Base-by-base conservation (phyloP, 2,888 invertebrate species). In the Scaptomyza polygonia region DNA sequence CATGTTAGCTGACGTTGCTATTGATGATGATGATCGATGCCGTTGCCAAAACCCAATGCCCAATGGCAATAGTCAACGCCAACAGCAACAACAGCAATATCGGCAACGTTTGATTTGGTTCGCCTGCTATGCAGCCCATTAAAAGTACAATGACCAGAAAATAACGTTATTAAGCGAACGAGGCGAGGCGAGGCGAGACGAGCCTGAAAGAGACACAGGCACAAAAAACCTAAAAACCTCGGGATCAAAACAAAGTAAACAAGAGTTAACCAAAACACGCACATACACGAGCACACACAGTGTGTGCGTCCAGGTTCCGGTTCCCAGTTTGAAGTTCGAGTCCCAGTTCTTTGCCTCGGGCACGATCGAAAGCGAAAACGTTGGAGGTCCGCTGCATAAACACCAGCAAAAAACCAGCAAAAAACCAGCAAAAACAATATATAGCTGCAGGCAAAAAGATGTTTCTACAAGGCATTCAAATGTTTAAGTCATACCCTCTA, bases 111-210 rank as follows among this genome's bases (percentile, higher is more conserved):
- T 83, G 82, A 83, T 83, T 83, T 86, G 87, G 59, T 54, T 67
- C 59, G 56, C 56, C 58, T 68, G 68, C 76, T 68, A 65, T 66
- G 71, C 72, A 77, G 86, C 72, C 88, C 88, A 88, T 87, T 87
- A 86, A 89, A 86, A 88, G 87, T 89, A 88, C 87, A 87, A 89
- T 87, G 87, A 87, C 87, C 86, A 86, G 88, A 77, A 88, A 79
- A 88, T 86, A 86, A 88, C 87, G 88, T 88, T 86, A 86, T 85
- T 88, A 87, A 86, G 74, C 75, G 48, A 64, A 67, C 57, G 11
- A 7, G 7, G 11, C 34, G n/a, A n/a, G 34, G 34, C 34, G n/a
- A 32, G 12, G 5, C 34, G 34, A 34, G 36, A 7, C 36, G 36
- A 36, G 64, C 65, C 65, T 61, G 39, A n/a, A n/a, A 48, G 54